Evolutionary conservation across 2,113 vertebrate genomes (phyloP).

Genomic region (Lampris incognitus): DNA sequence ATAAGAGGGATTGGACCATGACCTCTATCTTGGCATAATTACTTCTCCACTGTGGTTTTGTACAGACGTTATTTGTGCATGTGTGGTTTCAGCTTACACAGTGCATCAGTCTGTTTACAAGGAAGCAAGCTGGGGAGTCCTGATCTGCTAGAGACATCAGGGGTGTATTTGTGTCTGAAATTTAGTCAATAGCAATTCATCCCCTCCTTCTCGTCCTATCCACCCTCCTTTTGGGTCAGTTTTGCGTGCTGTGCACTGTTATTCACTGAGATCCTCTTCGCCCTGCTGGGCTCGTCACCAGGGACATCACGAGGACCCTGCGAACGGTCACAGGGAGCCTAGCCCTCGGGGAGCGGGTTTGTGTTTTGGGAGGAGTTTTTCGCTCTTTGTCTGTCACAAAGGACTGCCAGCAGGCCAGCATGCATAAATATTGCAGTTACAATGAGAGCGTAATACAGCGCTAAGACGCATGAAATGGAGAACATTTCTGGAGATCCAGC

Average conservation of each 20-base stretch:
- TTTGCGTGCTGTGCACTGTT: slow-evolving; percentile 7
- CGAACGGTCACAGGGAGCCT: slow-evolving; percentile 45
- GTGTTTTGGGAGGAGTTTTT: neutral
- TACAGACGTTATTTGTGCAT: neutral
- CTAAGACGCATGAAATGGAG: slow-evolving; percentile 9
- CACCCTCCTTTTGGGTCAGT: slow-evolving; percentile 27
- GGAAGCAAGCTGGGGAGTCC: slow-evolving; percentile 10
- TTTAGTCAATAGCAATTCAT: neutral
- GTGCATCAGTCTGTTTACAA: neutral
- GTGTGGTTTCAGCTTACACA: neutral
- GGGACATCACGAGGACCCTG: slow-evolving; percentile 58
- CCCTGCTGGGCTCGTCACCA: neutral
- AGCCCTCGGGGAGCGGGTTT: slow-evolving; percentile 34
- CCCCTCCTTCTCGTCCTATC: neutral
- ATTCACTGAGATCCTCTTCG: slow-evolving; percentile 60
- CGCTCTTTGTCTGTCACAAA: neutral
- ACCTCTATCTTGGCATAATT: neutral
- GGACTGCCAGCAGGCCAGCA: slow-evolving; percentile 2
- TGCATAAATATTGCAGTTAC: neutral
- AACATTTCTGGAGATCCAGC: neutral
- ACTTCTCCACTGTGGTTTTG: neutral
- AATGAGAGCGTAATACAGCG: neutral
- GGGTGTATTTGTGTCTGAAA: neutral
- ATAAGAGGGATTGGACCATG: slow-evolving; percentile 4
- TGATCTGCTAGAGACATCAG: slow-evolving; percentile 1